These are phyloP conservation scores for Aurelia sp. DNA, from an alignment of 30 jellyfish, hydroid and myxozoan genomes.

Conservation along the genomic window DNA sequence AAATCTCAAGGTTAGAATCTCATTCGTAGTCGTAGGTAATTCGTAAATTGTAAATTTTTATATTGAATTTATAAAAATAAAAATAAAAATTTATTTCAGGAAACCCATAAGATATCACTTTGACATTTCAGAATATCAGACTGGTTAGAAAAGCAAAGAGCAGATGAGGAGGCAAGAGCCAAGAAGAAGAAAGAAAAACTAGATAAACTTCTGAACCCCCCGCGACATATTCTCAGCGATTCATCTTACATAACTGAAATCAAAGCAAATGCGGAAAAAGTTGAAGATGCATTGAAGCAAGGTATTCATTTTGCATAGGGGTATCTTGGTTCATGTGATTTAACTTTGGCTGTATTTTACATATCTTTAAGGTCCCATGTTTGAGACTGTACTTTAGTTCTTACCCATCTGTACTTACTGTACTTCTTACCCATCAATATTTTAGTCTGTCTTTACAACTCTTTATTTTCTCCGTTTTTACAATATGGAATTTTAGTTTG, in stretches of 20 bases:
- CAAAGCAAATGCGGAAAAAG: conserved; percentile 89
- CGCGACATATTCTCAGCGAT: conserved; percentile 68
- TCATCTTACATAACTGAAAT: conserved; percentile 67
- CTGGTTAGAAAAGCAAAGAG: conserved; percentile 80
- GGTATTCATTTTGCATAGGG: conserved; percentile 44
- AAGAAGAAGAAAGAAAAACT: conserved; percentile 84
- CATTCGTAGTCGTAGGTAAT: too few species aligned
- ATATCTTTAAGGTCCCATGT: too few species aligned
- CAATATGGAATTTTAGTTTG: too few species aligned
- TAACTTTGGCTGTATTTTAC: background rate
- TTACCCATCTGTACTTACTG: too few species aligned
- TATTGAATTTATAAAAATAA: too few species aligned
- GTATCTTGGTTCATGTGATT: background rate
- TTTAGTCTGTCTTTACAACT: too few species aligned
- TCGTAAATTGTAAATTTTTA: too few species aligned
- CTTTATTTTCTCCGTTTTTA: too few species aligned
- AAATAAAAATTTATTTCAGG: too few species aligned
- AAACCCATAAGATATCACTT: background rate
- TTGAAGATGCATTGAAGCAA: conserved; percentile 88
- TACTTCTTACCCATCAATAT: too few species aligned
- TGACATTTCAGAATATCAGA: conserved; percentile 76
- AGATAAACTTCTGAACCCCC: conserved; percentile 87
- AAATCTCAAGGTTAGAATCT: too few species aligned
- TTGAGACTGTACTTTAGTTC: too few species aligned
- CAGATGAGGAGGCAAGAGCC: conserved; percentile 79